phyloP scores from a whole-genome alignment of 2,113 vertebrate genomes.

The Lophotis ruficrista region DNA sequence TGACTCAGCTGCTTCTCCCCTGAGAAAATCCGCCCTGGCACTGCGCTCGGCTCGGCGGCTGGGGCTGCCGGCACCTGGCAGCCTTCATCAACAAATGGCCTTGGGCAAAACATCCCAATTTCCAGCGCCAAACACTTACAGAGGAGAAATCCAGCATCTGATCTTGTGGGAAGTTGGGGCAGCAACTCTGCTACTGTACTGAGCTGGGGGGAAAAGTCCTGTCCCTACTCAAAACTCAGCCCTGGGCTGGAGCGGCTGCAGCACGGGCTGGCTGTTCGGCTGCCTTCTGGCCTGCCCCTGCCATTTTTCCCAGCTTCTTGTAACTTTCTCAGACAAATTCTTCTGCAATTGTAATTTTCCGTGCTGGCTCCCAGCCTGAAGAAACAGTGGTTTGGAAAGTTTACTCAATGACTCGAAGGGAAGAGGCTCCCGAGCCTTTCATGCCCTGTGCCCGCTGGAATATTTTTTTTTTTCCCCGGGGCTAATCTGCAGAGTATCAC shows the following conservation, averaged over 20 bases:
- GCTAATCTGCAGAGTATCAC: background rate
- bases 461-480: background rate
- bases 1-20: slow-evolving; percentile 58
- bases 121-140: background rate
- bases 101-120: slow-evolving; percentile 18
- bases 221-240: background rate
- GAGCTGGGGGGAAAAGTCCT: background rate
- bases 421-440: slow-evolving; percentile 13
- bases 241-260: background rate
- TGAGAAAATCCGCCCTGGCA: slow-evolving; percentile 54
- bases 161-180: background rate
- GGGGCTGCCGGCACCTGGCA: slow-evolving; percentile 20
- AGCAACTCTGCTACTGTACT: background rate
- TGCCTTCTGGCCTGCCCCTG: background rate
- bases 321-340: slow-evolving; percentile 42
- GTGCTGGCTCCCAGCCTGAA: slow-evolving; percentile 5
- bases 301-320: background rate
- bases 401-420: slow-evolving; percentile 13
- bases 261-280: background rate
- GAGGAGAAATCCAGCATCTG: background rate
- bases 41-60: background rate
- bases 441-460: background rate
- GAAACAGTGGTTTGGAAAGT: slow-evolving; percentile 34
- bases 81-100: slow-evolving; percentile 23
- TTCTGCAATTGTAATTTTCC: slow-evolving; percentile 32